These are phyloP conservation scores for Amphimallon solstitiale DNA, from an alignment of 2,888 invertebrate species.

Conservation along the genomic window DNA sequence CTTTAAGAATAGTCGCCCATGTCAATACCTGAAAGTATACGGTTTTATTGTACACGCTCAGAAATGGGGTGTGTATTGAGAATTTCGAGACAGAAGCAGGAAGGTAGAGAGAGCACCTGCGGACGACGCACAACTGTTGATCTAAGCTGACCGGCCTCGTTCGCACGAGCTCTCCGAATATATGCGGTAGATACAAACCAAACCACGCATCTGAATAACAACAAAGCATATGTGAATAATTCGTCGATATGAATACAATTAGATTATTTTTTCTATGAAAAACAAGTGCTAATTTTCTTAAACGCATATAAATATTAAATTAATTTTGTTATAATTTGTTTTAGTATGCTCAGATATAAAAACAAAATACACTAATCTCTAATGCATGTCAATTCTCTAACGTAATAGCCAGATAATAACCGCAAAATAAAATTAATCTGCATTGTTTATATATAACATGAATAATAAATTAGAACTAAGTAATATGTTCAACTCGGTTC, in stretches of 20 bases:
- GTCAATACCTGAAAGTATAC: slow-evolving; percentile 56
- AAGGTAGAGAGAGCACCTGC: slow-evolving; percentile 47
- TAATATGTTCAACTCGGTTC: too few relatives aligned
- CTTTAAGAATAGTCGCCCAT: slow-evolving; percentile 66
- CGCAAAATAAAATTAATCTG: too few relatives aligned
- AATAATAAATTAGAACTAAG: too few relatives aligned
- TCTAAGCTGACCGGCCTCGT: slow-evolving; percentile 39
- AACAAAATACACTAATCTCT: too few relatives aligned
- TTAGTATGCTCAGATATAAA: too few relatives aligned
- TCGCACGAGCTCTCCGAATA: slow-evolving; percentile 32
- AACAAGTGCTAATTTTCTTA: too few relatives aligned
- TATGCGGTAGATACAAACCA: slow-evolving; percentile 28
- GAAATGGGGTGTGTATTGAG: slow-evolving; percentile 25
- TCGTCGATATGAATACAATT: not conserved
- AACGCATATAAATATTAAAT: too few relatives aligned
- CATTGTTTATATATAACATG: too few relatives aligned
- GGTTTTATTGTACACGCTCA: slow-evolving; percentile 22
- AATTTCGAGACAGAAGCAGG: slow-evolving; percentile 24
- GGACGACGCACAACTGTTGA: slow-evolving; percentile 52
- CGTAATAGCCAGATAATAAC: too few relatives aligned
- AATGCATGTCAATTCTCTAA: too few relatives aligned
- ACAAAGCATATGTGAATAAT: not conserved
- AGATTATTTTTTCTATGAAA: too few relatives aligned
- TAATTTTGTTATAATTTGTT: too few relatives aligned
- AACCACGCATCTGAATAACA: not conserved